phyloP scores from a whole-genome alignment of 2,888 invertebrate species.

The Hipparchia semele region DNA sequence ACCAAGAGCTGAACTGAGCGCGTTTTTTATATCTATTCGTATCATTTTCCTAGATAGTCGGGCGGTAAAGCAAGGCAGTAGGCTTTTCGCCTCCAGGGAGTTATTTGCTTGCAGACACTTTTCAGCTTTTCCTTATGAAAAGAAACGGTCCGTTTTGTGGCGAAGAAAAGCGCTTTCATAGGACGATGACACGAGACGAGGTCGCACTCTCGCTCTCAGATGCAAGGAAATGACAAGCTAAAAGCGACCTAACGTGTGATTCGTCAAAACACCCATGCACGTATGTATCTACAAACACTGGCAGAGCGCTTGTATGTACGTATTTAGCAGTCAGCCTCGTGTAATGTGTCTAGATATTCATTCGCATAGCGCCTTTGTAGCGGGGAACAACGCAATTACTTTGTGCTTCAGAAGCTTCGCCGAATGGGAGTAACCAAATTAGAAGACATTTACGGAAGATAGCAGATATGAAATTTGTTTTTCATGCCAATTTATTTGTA shows the following conservation, averaged over 20 bases:
- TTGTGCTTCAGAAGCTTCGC: conserved; percentile 57
- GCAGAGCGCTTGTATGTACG: conserved; percentile 43
- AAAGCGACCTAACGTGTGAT: conserved; percentile 78
- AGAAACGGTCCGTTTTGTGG: conserved; percentile 82
- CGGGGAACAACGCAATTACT: conserved; percentile 62
- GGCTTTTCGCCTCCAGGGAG: conserved; percentile 80
- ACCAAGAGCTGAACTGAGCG: conserved; percentile 12
- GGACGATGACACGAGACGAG: conserved; percentile 83
- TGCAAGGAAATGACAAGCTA: conserved; percentile 73
- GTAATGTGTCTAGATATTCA: conserved; percentile 53
- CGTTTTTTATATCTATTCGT: conserved; percentile 69
- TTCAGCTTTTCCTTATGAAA: conserved; percentile 82
- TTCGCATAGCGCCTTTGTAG: conserved; percentile 55
- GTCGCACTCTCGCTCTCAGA: conserved; percentile 77
- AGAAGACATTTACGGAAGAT: conserved; percentile 40
- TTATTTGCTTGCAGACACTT: conserved; percentile 83
- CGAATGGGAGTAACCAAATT: conserved; percentile 49
- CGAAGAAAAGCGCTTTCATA: conserved; percentile 81
- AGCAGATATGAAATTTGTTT: neutral
- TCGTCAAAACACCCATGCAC: conserved; percentile 65
- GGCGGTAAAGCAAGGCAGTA: conserved; percentile 78
- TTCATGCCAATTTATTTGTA: neutral
- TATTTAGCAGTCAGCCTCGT: conserved; percentile 50
- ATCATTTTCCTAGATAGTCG: conserved; percentile 63
- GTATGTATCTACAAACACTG: conserved; percentile 38